These are phyloP conservation scores for Chloroclystis v-ata DNA, from an alignment of 2,888 invertebrate species.

Conservation along the genomic window DNA sequence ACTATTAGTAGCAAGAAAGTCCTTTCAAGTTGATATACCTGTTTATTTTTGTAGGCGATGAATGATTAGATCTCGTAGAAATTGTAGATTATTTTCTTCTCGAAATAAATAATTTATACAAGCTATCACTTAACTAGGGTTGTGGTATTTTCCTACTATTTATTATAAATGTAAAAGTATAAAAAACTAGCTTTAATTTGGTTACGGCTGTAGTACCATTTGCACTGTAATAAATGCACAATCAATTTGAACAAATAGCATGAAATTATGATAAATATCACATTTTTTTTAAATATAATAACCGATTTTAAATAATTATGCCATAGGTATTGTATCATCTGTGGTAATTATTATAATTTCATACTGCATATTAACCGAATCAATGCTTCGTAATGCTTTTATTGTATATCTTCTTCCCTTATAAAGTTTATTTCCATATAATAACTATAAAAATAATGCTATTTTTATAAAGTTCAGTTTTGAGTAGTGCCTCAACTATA, in stretches of 20 bases:
- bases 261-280: conserved; percentile 33
- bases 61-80: conserved; percentile 40
- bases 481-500: not conserved
- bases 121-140: conserved; percentile 19
- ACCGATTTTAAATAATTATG: not conserved
- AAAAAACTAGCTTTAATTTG: conserved; percentile 17
- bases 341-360: conserved; percentile 34
- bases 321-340: no score
- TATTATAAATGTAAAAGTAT: conserved; percentile 15
- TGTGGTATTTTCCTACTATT: conserved; percentile 23
- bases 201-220: conserved; percentile 23
- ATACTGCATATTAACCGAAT: conserved; percentile 45
- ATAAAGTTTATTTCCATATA: not conserved
- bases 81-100: conserved; percentile 25
- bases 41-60: not conserved
- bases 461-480: not conserved
- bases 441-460: not conserved
- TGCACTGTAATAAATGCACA: conserved; percentile 43
- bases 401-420: conserved; percentile 25
- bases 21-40: no score
- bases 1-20: not conserved
- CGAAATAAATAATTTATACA: conserved; percentile 21
- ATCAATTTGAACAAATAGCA: conserved; percentile 27
- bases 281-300: not conserved
- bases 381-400: conserved; percentile 59